A percentile compares a stretch with the other conserved stretches of the same genome.
Evolutionary conservation across 2,888 invertebrate species (phyloP).

Genomic region (Ditylenchus weischeri): DNA sequence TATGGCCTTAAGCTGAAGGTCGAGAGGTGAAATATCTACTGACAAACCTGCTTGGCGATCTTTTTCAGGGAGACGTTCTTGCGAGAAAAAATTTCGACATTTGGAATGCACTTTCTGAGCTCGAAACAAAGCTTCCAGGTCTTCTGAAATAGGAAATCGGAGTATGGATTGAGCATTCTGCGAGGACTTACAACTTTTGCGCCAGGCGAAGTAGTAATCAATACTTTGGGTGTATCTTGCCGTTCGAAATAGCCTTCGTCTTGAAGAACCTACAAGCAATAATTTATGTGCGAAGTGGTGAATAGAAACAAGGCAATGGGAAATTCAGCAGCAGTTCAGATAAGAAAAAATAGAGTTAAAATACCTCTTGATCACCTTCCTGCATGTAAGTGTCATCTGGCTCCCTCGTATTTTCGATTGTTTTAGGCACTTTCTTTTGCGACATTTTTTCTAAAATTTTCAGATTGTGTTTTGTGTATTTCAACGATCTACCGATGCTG

Average conservation of each 20-base stretch:
- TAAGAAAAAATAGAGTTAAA: not conserved
- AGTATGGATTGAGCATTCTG: not conserved
- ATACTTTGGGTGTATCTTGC: conserved; percentile 83
- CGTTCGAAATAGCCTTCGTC: conserved; percentile 73
- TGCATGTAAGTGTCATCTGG: conserved; percentile 82
- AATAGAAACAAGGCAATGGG: too few species aligned
- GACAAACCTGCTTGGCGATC: conserved; percentile 72
- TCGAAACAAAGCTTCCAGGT: conserved; percentile 80
- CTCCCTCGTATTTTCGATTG: conserved; percentile 85
- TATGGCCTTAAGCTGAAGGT: conserved; percentile 63
- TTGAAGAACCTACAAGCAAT: conserved; percentile 1
- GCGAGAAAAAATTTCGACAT: conserved; percentile 80
- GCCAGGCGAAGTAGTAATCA: conserved; percentile 91
- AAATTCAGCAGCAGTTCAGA: too few species aligned
- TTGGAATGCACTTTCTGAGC: conserved; percentile 83
- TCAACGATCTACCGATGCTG: too few species aligned
- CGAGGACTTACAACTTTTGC: conserved; percentile 68
- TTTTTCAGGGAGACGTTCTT: conserved; percentile 86
- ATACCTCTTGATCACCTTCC: conserved; percentile 68
- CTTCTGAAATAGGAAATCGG: conserved; percentile 31
- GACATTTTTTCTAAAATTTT: conserved; percentile 34
- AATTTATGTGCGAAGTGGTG: not conserved
- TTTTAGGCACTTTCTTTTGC: conserved; percentile 76
- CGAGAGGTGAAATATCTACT: too few species aligned
- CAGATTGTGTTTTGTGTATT: not conserved